A percentile compares a stretch with the other conserved stretches of the same genome.
Evolutionary conservation across 2,797 vertebrate genomes (phyloP).

Genomic region (Benthosema pterotum): DNA sequence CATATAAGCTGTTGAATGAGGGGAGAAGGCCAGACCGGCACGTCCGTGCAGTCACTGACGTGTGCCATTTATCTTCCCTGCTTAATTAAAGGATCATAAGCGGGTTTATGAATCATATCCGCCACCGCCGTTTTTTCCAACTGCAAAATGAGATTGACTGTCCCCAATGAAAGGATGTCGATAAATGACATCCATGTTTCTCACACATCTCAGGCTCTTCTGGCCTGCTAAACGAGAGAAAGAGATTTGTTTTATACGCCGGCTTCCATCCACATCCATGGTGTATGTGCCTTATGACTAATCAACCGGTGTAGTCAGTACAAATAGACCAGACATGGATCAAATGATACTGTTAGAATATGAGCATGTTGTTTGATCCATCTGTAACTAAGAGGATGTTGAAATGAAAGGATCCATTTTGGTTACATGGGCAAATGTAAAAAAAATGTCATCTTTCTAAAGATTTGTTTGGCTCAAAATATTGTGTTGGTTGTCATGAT

Average conservation of each 20-base stretch:
- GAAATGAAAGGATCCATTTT: too few relatives aligned
- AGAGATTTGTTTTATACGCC: slow-evolving; percentile 19
- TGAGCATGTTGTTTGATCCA: too few relatives aligned
- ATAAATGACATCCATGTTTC: slow-evolving; percentile 1
- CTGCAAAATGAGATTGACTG: slow-evolving; percentile 18
- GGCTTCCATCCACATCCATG: slow-evolving; percentile 24
- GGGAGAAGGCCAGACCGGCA: neutral
- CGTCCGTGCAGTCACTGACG: neutral
- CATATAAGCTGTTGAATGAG: neutral
- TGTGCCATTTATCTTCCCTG: neutral
- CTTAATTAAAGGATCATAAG: neutral
- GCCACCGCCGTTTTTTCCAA: slow-evolving; percentile 11
- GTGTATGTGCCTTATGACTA: neutral
- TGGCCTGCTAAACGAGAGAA: slow-evolving; percentile 5
- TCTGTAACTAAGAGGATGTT: too few relatives aligned
- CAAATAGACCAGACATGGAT: too few relatives aligned
- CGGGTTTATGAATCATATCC: slow-evolving; percentile 31
- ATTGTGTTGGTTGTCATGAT: too few relatives aligned
- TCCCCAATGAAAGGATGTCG: slow-evolving; percentile 8
- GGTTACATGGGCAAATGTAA: too few relatives aligned
- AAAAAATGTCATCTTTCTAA: too few relatives aligned
- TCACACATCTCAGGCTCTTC: neutral
- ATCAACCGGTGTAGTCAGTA: neutral
- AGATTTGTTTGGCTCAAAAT: too few relatives aligned
- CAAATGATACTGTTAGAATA: too few relatives aligned